Conservation (phyloP, 1,140 invertebrate genomes). For the Drosophila oshimai region DNA sequence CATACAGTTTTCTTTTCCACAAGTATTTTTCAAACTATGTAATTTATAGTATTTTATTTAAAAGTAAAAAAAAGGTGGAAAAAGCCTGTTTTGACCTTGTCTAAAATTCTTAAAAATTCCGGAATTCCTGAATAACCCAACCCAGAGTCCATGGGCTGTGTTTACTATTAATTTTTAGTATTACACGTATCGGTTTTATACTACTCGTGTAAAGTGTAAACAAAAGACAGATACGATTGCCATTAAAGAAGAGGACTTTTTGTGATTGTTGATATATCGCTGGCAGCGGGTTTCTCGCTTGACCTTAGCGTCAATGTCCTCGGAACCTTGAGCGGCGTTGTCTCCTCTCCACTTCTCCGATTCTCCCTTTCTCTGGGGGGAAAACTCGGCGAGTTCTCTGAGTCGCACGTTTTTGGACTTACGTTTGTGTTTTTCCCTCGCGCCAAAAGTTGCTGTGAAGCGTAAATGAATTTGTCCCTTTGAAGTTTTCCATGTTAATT, state of each 20-base stretch:
- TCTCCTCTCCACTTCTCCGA: background rate
- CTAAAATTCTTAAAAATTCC: too few relatives aligned
- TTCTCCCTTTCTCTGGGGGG: constrained; percentile 7
- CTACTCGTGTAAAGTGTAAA: constrained; percentile 4
- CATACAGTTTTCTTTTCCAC: too few relatives aligned
- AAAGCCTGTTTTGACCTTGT: too few relatives aligned
- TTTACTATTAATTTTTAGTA: background rate
- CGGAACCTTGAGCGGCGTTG: constrained; percentile 3
- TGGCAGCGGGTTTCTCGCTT: constrained; percentile 4
- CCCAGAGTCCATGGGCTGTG: background rate
- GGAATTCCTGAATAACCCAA: too few relatives aligned
- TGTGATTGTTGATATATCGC: constrained; percentile 26
- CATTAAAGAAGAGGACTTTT: constrained; percentile 27
- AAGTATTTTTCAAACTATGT: too few relatives aligned
- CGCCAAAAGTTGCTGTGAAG: constrained; percentile 29
- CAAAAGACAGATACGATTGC: constrained; percentile 38
- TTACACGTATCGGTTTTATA: constrained; percentile 1
- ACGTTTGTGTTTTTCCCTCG: constrained; percentile 15
- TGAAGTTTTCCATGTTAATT: constrained; percentile 66
- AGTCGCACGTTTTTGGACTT: constrained; percentile 45
- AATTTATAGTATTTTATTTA: too few relatives aligned
- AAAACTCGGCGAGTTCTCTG: constrained; percentile 1
- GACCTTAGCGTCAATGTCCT: constrained; percentile 30
- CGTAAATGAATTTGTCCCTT: constrained; percentile 60
- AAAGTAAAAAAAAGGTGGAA: too few relatives aligned